Percentiles rank a stretch among this genome's conserved stretches.
These are phyloP conservation scores for Diuraphis noxia DNA, from an alignment of 1,140 invertebrate species.

Conservation along the genomic window DNA sequence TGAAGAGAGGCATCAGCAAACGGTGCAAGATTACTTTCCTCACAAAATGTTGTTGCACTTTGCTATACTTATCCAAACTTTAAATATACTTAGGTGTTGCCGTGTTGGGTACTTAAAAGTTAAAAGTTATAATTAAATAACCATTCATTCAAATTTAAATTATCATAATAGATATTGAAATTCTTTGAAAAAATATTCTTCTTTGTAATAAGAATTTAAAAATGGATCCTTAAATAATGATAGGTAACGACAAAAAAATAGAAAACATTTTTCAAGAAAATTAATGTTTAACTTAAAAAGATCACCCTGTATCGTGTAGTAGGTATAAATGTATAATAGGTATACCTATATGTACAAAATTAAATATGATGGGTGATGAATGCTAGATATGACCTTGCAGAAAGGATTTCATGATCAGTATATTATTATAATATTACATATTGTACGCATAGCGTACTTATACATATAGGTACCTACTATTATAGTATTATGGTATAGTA, in stretches of 20 bases:
- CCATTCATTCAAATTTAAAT: not conserved
- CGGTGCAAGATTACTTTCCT: not conserved
- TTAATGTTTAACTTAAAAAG: not conserved
- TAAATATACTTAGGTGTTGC: not conserved
- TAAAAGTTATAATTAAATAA: not conserved
- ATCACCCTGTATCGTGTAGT: not conserved
- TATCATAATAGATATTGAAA: not conserved
- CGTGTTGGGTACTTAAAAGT: too few species aligned
- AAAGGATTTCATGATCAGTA: not conserved
- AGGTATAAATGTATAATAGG: not conserved
- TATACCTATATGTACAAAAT: not conserved
- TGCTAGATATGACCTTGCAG: not conserved
- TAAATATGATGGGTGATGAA: conserved; percentile 2
- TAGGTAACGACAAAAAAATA: not conserved
- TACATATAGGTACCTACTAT: not conserved
- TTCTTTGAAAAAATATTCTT: not conserved
- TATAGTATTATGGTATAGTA: not conserved
- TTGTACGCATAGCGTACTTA: not conserved
- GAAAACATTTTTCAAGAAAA: not conserved
- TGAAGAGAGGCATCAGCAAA: not conserved
- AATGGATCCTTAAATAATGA: not conserved
- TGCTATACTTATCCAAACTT: not conserved
- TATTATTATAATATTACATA: conserved; percentile 10
- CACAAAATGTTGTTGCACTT: not conserved
- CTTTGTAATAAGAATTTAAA: not conserved